Conservation (phyloP, 1,140 invertebrate species). For the Cydia strobilella region DNA sequence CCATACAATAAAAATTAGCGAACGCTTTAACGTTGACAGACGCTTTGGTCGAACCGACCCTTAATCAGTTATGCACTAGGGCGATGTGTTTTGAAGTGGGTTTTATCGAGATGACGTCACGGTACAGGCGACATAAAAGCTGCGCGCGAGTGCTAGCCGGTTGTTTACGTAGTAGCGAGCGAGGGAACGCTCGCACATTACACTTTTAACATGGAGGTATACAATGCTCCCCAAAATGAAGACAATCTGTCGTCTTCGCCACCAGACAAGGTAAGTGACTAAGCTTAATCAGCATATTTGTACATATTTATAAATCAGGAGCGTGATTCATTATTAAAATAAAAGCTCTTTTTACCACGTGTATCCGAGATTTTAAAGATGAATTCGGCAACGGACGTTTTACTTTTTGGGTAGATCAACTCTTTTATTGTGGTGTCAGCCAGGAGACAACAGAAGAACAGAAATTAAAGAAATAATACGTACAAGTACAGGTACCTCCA, state of each 20-base stretch:
- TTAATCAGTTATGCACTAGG: not conserved
- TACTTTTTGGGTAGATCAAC: no score
- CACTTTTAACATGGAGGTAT: not conserved
- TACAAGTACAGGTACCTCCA: no score
- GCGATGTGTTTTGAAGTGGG: not conserved
- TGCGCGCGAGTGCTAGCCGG: conserved; percentile 35
- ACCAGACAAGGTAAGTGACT: conserved; percentile 46
- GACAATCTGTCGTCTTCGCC: conserved; percentile 48
- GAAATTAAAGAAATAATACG: no score
- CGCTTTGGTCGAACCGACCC: no score
- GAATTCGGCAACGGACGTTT: no score
- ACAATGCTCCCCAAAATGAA: conserved; percentile 18
- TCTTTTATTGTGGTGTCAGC: no score
- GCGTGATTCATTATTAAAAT: no score
- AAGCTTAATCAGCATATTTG: conserved; percentile 11
- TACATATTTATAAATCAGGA: not conserved
- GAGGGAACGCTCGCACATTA: not conserved
- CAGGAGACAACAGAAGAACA: no score
- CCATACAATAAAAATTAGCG: no score
- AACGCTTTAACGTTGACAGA: no score
- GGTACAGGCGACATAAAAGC: conserved; percentile 39
- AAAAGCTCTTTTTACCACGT: no score
- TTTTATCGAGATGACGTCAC: conserved; percentile 34
- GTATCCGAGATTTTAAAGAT: no score
- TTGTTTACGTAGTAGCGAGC: conserved; percentile 35